Base-by-base conservation (phyloP, 2,113 vertebrate genomes). In the Emydura subglobosa region DNA sequence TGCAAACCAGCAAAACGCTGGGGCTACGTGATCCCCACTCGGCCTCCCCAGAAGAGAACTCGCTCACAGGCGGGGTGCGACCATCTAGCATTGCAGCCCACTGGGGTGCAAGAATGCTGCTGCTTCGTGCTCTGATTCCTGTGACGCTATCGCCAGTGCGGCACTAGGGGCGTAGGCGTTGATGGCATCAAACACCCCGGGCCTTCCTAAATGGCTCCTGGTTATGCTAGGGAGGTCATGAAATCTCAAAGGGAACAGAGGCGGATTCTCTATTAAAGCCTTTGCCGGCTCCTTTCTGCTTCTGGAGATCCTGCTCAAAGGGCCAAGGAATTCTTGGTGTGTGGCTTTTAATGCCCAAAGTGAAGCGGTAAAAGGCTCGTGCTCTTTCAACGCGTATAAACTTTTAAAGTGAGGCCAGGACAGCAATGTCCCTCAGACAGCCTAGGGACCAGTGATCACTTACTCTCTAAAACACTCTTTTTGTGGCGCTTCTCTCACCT, bases 1-100 rank as follows among this genome's bases (percentile, higher is more conserved):
- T 0, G 0, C 0, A 0, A 5, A 39, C 65, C 50, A 31, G 74
- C 21, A 47, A 78, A 78, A 47, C 42, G 4, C 13, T 44, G 65
- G n/a, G 65, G 65, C 34, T 21, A 22, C n/a, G 1, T 39, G 65
- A n/a, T 22, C n/a, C n/a, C n/a, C n/a, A n/a, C n/a, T 39, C 39
- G 39, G 39, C 39, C 39, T 39, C 39, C 39, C 39, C 39, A 39
- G 39, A 39, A 39, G 39, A 39, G 39, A 39, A 39, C 29, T 55
- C 39, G 25, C 50, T 42, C 3, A 3, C 61, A 34, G 24, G 42
- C 6, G 3, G 39, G 39, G 13, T 44, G 72, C 72, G 42, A 13
- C 74, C 74, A 14, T 44, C 42, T 27, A 47, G 74, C 42, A 16
- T 13, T 78, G 22, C 74, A 47, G 74, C 10, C 42, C 42, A 39